These are phyloP conservation scores for Limnephilus marmoratus DNA, from an alignment of 2,888 invertebrate species.

Conservation along the genomic window DNA sequence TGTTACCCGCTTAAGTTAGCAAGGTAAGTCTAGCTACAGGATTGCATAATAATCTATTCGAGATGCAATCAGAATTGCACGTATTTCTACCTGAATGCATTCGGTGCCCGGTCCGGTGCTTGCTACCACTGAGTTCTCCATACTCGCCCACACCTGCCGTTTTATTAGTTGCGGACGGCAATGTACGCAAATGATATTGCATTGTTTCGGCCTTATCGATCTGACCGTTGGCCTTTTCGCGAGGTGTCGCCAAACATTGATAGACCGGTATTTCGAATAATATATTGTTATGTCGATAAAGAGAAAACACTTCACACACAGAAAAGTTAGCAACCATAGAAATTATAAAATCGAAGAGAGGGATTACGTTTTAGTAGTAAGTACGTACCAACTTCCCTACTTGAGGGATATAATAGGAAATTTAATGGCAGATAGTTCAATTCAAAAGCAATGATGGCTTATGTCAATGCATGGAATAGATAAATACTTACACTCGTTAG, in stretches of 20 bases:
- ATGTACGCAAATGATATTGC: constrained; percentile 51
- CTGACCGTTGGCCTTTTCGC: constrained; percentile 52
- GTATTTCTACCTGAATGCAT: constrained; percentile 42
- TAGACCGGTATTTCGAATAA: not conserved
- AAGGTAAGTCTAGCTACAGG: not conserved
- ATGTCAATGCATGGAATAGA: too few relatives aligned
- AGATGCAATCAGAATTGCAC: constrained; percentile 31
- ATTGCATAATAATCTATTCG: constrained; percentile 35
- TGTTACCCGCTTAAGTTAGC: not conserved
- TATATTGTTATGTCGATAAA: not conserved
- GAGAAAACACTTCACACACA: not conserved
- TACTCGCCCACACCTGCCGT: constrained; percentile 43
- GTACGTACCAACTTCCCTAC: too few relatives aligned
- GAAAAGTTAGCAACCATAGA: not conserved
- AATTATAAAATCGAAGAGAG: not conserved
- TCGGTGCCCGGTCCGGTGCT: constrained; percentile 45
- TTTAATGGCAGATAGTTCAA: too few relatives aligned
- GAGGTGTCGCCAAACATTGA: constrained; percentile 47
- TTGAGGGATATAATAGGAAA: too few relatives aligned
- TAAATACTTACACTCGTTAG: too few relatives aligned
- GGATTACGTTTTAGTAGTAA: too few relatives aligned
- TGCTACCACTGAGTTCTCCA: constrained; percentile 52
- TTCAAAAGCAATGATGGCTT: too few relatives aligned
- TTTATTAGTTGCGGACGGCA: constrained; percentile 37
- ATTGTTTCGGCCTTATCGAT: constrained; percentile 56